phyloP scores from a whole-genome alignment of 2,888 invertebrate genomes.

The Parnassius smintheus region DNA sequence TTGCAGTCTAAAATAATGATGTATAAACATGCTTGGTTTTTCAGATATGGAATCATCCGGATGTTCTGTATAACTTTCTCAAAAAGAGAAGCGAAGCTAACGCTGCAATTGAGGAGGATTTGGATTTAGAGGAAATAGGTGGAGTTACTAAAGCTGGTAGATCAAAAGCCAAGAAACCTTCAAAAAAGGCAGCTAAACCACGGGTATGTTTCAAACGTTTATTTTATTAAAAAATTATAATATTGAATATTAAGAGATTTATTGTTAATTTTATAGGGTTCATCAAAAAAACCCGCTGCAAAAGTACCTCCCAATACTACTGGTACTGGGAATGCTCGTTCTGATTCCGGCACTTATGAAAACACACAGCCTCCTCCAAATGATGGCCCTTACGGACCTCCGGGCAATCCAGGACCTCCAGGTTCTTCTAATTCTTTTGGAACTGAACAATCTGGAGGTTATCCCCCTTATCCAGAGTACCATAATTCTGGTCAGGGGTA shows the following conservation, averaged over 20 bases:
- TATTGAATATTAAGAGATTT: conserved; percentile 4
- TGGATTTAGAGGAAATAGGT: conserved; percentile 90
- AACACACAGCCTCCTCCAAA: conserved; percentile 58
- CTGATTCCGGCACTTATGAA: conserved; percentile 48
- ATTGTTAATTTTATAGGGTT: conserved; percentile 47
- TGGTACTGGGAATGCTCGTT: conserved; percentile 41
- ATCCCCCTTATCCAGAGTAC: conserved; percentile 67
- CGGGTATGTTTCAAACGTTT: conserved; percentile 41
- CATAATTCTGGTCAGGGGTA: conserved; percentile 61
- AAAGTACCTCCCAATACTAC: conserved; percentile 73
- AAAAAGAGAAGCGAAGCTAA: conserved; percentile 90
- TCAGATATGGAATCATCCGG: conserved; percentile 96
- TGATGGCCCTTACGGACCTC: conserved; percentile 50
- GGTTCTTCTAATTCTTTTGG: conserved; percentile 46
- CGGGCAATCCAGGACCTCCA: conserved; percentile 37
- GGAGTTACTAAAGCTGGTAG: conserved; percentile 72
- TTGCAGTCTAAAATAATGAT: neutral
- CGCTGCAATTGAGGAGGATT: conserved; percentile 85
- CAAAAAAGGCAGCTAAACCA: conserved; percentile 52
- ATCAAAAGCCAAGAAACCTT: conserved; percentile 41
- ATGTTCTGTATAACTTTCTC: conserved; percentile 93
- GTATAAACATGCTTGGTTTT: conserved; percentile 25
- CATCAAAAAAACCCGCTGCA: conserved; percentile 72
- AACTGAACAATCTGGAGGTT: conserved; percentile 59
- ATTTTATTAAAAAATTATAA: neutral